phyloP scores from a whole-genome alignment of 2,888 invertebrate genomes.

The Itoplectis maculator region DNA sequence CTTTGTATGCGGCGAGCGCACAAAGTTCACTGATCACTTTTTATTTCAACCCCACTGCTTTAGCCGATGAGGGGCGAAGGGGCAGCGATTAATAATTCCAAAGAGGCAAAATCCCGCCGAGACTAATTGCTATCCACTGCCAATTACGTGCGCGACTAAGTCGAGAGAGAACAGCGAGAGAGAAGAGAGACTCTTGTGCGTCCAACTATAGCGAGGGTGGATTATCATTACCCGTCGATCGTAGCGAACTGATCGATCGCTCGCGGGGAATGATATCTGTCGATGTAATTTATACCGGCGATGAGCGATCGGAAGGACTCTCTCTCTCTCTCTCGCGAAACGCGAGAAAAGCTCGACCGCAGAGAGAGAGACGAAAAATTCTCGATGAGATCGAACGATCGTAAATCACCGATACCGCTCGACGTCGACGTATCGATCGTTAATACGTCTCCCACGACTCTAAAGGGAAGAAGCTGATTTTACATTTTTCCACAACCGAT shows the following conservation, averaged over 20 bases:
- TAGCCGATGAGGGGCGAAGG: neutral
- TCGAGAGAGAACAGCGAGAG: neutral
- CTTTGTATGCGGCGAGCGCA: too few species aligned
- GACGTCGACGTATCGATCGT: conserved; percentile 63
- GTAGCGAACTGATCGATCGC: neutral
- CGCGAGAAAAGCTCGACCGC: conserved; percentile 1
- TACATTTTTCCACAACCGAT: conserved; percentile 46
- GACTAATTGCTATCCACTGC: conserved; percentile 2
- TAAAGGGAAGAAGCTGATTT: conserved; percentile 26
- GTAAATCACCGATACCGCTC: conserved; percentile 58
- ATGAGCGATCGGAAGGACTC: conserved; percentile 29
- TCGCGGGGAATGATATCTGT: conserved; percentile 10
- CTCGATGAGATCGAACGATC: conserved; percentile 61
- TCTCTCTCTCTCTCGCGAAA: neutral
- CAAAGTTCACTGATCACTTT: too few species aligned
- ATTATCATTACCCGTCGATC: neutral
- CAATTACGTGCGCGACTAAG: neutral
- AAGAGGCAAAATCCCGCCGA: neutral
- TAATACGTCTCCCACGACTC: conserved; percentile 35
- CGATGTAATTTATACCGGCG: conserved; percentile 8
- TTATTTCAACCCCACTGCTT: too few species aligned
- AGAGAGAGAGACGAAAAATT: conserved; percentile 22
- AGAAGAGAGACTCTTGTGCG: neutral
- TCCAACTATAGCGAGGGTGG: neutral
- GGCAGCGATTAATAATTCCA: conserved; percentile 10